Evolutionary conservation across 1,140 invertebrate species (phyloP).

Genomic region (Riptortus pedestris): DNA sequence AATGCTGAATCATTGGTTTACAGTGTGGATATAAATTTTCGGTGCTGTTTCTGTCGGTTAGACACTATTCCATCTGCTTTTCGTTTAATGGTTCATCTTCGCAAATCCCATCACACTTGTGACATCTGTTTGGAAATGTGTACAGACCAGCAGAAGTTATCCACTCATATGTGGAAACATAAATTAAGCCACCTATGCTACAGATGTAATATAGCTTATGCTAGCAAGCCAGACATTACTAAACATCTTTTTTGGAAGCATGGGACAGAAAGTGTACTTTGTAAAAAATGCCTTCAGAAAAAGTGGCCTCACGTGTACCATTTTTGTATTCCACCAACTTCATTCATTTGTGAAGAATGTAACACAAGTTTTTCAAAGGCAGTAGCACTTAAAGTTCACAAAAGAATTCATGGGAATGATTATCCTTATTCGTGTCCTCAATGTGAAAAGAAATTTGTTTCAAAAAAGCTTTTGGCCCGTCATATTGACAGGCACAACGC

Average conservation of each 20-base stretch:
- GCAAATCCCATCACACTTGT: slow-evolving; percentile 69
- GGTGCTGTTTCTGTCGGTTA: slow-evolving; percentile 63
- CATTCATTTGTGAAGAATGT: slow-evolving; percentile 71
- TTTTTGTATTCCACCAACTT: slow-evolving; percentile 66
- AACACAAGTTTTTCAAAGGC: slow-evolving; percentile 58
- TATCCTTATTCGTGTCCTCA: slow-evolving; percentile 57
- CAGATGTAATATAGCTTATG: slow-evolving; percentile 70
- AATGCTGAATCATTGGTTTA: slow-evolving; percentile 37
- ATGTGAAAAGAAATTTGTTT: slow-evolving; percentile 67
- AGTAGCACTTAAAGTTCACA: slow-evolving; percentile 70
- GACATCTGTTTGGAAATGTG: slow-evolving; percentile 74
- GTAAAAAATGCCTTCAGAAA: slow-evolving; percentile 73
- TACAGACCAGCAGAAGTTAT: slow-evolving; percentile 61
- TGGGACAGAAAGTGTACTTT: slow-evolving; percentile 72
- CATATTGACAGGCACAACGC: slow-evolving; percentile 47
- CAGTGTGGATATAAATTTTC: slow-evolving; percentile 45
- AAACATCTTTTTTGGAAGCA: slow-evolving; percentile 86
- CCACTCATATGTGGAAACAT: slow-evolving; percentile 79
- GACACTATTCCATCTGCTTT: slow-evolving; percentile 69
- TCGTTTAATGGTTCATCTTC: slow-evolving; percentile 70
- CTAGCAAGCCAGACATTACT: slow-evolving; percentile 74
- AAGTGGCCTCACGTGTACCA: slow-evolving; percentile 85
- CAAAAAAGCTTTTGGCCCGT: slow-evolving; percentile 60
- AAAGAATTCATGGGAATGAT: slow-evolving; percentile 61
- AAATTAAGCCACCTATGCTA: slow-evolving; percentile 76